Conservation (phyloP, 2,888 invertebrate genomes). For the Caenorhabditis becei region DNA sequence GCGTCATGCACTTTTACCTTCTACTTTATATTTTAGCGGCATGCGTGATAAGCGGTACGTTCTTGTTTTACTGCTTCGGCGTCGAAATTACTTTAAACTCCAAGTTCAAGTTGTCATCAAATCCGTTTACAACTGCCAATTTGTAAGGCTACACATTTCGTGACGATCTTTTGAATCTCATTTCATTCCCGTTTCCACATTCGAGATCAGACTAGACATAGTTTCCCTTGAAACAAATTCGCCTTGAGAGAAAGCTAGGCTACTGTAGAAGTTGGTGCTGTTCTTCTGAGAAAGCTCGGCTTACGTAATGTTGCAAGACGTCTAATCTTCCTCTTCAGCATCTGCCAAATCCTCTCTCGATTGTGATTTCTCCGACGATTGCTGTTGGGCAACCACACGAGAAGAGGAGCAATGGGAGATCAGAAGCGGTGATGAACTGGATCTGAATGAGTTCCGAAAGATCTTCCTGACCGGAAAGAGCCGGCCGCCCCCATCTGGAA, state of each 20-base stretch:
- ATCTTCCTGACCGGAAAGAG: constrained; percentile 70
- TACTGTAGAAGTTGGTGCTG: too few species aligned
- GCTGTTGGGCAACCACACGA: constrained; percentile 64
- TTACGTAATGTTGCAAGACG: constrained; percentile 35
- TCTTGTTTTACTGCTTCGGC: not conserved
- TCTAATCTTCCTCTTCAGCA: constrained; percentile 27
- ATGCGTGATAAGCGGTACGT: constrained; percentile 30
- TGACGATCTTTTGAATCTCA: constrained; percentile 5
- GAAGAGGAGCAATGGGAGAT: constrained; percentile 65
- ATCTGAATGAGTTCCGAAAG: constrained; percentile 70
- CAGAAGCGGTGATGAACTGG: constrained; percentile 49
- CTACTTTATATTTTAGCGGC: constrained; percentile 35
- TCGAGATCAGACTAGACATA: not conserved
- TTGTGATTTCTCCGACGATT: constrained; percentile 64
- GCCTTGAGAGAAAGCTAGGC: not conserved
- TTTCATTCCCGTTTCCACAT: constrained; percentile 4
- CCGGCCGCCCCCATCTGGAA: constrained; percentile 69
- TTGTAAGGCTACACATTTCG: not conserved
- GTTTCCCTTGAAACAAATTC: not conserved
- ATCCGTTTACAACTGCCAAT: not conserved
- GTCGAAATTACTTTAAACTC: not conserved
- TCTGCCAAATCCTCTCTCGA: constrained; percentile 54
- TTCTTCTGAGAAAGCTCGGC: not conserved
- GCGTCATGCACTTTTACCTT: constrained; percentile 51
- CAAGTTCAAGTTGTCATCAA: not conserved